Conservation (phyloP, 1,140 invertebrate species). For the Pogonomyrmex californicus region DNA sequence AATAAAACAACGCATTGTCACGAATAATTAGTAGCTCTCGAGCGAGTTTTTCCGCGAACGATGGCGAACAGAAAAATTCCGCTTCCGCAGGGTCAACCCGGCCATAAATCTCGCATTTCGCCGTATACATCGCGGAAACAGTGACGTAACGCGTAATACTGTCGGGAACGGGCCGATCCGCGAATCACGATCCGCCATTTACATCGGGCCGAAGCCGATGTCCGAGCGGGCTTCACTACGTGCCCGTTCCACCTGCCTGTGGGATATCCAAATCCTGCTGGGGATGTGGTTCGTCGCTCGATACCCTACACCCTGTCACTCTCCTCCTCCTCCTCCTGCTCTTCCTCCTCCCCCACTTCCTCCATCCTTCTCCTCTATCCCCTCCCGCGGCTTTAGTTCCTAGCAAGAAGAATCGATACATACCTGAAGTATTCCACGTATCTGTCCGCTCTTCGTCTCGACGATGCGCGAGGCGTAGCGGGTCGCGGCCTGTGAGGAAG, state of each 20-base stretch:
- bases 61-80: slow-evolving; percentile 19
- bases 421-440: slow-evolving; percentile 88
- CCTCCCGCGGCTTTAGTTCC: not conserved
- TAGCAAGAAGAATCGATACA: slow-evolving; percentile 54
- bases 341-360: too few relatives aligned
- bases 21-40: slow-evolving; percentile 17
- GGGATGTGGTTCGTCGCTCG: slow-evolving; percentile 25
- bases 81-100: slow-evolving; percentile 17
- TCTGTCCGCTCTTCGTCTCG: slow-evolving; percentile 88
- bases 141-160: slow-evolving; percentile 38
- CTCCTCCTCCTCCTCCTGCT: not conserved
- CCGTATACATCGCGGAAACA: slow-evolving; percentile 34
- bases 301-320: slow-evolving; percentile 1
- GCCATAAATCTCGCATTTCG: slow-evolving; percentile 47
- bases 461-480: slow-evolving; percentile 88
- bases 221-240: slow-evolving; percentile 5
- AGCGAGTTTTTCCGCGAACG: not conserved
- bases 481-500: slow-evolving; percentile 78
- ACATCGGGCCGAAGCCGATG: slow-evolving; percentile 27
- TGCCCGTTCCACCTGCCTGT: slow-evolving; percentile 14
- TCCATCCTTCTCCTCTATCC: not conserved
- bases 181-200: slow-evolving; percentile 47
- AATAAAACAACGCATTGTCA: not conserved
- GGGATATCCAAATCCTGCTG: slow-evolving; percentile 36
- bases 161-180: slow-evolving; percentile 31